A percentile compares a stretch with the other conserved stretches of the same genome.
Conservation (phyloP, 2,888 invertebrate species). For the Ectropis crepuscularia region DNA sequence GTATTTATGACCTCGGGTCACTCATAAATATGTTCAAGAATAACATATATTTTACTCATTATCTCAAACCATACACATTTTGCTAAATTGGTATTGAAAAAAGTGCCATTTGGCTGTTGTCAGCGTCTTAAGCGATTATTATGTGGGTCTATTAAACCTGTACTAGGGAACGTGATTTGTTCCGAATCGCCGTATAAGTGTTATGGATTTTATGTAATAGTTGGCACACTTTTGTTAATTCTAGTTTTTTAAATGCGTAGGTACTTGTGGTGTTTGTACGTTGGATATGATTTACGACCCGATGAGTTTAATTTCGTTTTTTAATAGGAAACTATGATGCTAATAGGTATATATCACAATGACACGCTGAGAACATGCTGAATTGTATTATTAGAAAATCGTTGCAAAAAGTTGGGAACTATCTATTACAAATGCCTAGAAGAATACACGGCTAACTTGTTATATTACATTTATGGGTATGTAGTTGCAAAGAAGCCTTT, state of each 20-base stretch:
- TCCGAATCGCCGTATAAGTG: conserved; percentile 23
- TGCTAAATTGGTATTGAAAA: too few relatives aligned
- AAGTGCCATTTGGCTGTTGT: too few relatives aligned
- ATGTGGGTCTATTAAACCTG: conserved; percentile 35
- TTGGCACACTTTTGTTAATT: conserved; percentile 21
- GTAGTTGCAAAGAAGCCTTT: background rate
- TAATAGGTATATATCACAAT: conserved; percentile 46
- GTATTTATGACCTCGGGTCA: too few relatives aligned
- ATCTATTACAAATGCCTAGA: conserved; percentile 7
- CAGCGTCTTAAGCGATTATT: conserved; percentile 38
- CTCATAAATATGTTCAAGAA: too few relatives aligned
- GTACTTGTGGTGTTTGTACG: background rate
- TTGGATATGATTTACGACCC: conserved; percentile 47
- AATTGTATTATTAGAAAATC: conserved; percentile 56
- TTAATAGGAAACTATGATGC: conserved; percentile 50
- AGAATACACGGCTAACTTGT: conserved; percentile 6
- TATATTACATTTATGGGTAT: background rate
- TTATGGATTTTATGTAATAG: conserved; percentile 33
- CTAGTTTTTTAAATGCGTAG: conserved; percentile 1
- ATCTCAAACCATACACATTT: too few relatives aligned
- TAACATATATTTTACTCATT: too few relatives aligned
- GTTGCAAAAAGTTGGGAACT: conserved; percentile 61
- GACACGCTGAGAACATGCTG: conserved; percentile 38
- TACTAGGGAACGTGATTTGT: conserved; percentile 33
- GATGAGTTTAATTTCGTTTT: conserved; percentile 47